Base-by-base conservation (phyloP, 2,797 vertebrate genomes). In the Etheostoma nigrum region DNA sequence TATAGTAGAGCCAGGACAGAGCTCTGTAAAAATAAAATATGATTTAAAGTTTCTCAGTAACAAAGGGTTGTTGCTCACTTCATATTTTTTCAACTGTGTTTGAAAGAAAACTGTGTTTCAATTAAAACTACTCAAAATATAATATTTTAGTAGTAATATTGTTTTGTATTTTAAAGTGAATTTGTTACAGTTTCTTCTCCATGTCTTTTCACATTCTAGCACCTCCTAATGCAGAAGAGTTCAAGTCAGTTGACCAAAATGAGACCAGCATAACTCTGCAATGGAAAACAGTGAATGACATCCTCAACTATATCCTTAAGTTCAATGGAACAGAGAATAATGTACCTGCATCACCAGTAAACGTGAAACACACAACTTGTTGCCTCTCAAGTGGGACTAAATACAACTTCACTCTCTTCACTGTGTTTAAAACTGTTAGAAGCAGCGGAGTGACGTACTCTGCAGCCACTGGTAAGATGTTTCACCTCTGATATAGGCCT, bases 361-460 rank as follows among this genome's bases (percentile, higher is more conserved):
- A 0, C 1, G 30, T 30, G 30, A 3, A 30, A 30, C 3, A 30
- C 5, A 30, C 5, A 30, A 30, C 30, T 1, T 9, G 1, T 40
- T 0, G 0, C 5, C 84, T 91, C 33, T 30, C 0, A 33, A 30
- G 48, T 62, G 61, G 27, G 19, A 80, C 42, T 6, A 9, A 59
- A 36, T 76, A 92, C 16, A 0, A 2, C 1, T 82, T 89, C 60
- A 79, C 0, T 36, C 81, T 91, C 10, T 81, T 63, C 57, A 78
- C 86, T 67, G 64, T 78, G 60, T 84, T 68, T 59, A 18, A 53
- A 11, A n/a, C 0, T 10, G 1, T 45, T 16, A 47, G 0, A 0
- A 92, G 91, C 49, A 23, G 69, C 7, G 88, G 89, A 62, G 53
- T 18, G 5, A 55, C 40, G 4, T 9, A 9, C 18, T 6, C 0